Base-by-base conservation (phyloP, 2,797 vertebrate species). In the Arrhamphus sclerolepis region DNA sequence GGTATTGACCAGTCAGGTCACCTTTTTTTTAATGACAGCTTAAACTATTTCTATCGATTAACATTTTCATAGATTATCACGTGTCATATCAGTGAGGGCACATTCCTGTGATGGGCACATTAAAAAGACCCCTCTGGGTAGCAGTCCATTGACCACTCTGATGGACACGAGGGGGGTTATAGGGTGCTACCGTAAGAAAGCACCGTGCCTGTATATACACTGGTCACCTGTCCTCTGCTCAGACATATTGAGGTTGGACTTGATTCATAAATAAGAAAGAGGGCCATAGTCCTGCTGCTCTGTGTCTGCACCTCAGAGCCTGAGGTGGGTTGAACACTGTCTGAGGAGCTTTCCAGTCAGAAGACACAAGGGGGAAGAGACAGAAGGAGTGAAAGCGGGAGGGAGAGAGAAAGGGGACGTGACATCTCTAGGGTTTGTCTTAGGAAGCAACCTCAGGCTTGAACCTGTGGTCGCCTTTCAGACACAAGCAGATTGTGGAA, bases 31-130 rank as follows among this genome's bases (percentile, higher is more conserved):
- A 94, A 96, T 94, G 93, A 95, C 96, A 96, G 94, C 94, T 96
- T 98, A 97, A 98, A 98, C 95, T 96, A 96, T 96, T 97, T 94
- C 89, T 96, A 98, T 98, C 95, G 97, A 98, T 98, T 96, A 98
- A 97, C 96, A 98, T 98, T 99, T 98, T 97, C 95, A 98, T 98
- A 98, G 97, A 98, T 99, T 96, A 99, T 98, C 95, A 95, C 95
- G 95, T 97, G 97, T 96, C 97, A 96, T 96, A 97, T 98, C 96
- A 97, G 95, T 94, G 82, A 73, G 93, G 92, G 93, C 92, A 91
- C 88, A 92, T 93, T 93, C 67, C 91, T 81, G 88, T 93, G 94
- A 95, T 93, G 94, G 94, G 94, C 94, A 89, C 94, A 95, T 97
- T 96, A 95, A 93, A 94, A 92, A 81, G 91, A 85, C 87, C 92